phyloP scores from a whole-genome alignment of 2,797 vertebrate species.

The Onychomys leucogaster region DNA sequence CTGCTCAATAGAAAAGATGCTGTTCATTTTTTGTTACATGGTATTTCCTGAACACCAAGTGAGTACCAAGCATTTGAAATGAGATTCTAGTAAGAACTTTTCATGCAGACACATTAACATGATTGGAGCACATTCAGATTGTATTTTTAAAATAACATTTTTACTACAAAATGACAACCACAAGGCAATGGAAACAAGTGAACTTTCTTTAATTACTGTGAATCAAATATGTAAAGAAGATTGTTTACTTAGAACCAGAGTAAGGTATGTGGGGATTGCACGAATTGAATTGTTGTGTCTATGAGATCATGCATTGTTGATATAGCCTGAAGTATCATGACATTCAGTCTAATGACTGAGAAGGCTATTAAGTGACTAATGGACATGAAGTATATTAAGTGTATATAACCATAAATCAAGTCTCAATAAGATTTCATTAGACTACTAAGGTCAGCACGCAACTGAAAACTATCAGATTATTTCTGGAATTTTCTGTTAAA shows the following conservation, averaged over 20 bases:
- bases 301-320: not conserved
- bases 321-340: not conserved
- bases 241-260: not conserved
- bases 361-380: not conserved
- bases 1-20: not conserved
- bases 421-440: not conserved
- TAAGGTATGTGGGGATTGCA: not conserved
- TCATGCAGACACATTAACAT: not conserved
- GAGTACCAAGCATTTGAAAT: not conserved
- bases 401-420: not conserved
- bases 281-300: not conserved
- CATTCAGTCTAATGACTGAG: not conserved
- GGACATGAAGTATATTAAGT: not conserved
- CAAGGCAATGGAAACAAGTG: not conserved
- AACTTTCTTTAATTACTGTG: not conserved
- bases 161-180: not conserved
- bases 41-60: slow-evolving; percentile 32
- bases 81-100: not conserved
- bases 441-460: not conserved
- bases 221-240: not conserved
- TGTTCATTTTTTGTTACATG: not conserved
- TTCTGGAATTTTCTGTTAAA: not conserved
- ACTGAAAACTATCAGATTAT: not conserved
- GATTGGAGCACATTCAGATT: not conserved
- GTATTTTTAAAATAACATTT: not conserved